These are phyloP conservation scores for Promerops cafer DNA, from an alignment of 2,113 vertebrate genomes.

Conservation along the genomic window DNA sequence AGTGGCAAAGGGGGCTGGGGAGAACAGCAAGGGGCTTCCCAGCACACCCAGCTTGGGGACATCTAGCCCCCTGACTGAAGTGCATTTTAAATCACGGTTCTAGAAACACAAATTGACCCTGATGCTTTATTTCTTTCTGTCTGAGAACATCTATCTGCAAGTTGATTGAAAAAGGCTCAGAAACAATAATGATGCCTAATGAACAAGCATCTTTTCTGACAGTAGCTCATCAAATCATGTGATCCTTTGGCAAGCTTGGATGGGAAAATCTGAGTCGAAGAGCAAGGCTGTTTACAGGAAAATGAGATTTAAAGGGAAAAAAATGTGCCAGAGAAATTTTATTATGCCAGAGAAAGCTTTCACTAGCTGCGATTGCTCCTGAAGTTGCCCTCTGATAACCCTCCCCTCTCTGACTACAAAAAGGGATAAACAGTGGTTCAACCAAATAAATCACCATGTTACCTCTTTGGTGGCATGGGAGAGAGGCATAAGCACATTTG, in stretches of 20 bases:
- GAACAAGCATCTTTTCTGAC: conserved; percentile 10
- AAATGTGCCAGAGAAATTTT: fast-evolving
- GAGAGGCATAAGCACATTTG: neutral
- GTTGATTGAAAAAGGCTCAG: neutral
- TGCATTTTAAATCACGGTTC: neutral
- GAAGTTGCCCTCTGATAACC: neutral
- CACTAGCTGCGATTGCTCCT: neutral
- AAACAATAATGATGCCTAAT: conserved; percentile 10
- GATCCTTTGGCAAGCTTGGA: neutral
- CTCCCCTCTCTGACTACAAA: neutral
- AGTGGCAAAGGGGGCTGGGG: neutral
- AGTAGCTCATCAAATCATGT: neutral
- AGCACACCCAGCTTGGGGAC: neutral
- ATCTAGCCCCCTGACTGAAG: neutral
- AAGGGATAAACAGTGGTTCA: neutral
- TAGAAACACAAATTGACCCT: neutral
- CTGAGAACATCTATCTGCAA: neutral
- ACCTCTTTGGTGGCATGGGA: neutral
- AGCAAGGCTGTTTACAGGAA: neutral
- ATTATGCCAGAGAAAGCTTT: neutral
- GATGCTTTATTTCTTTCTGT: neutral
- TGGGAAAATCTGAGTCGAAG: neutral
- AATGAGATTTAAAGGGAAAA: neutral
- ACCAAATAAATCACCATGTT: neutral
- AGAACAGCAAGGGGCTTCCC: neutral